A percentile compares a stretch with the other conserved stretches of the same genome.
These are phyloP conservation scores for Mycteria americana DNA, from an alignment of 2,797 vertebrate species.

Conservation along the genomic window DNA sequence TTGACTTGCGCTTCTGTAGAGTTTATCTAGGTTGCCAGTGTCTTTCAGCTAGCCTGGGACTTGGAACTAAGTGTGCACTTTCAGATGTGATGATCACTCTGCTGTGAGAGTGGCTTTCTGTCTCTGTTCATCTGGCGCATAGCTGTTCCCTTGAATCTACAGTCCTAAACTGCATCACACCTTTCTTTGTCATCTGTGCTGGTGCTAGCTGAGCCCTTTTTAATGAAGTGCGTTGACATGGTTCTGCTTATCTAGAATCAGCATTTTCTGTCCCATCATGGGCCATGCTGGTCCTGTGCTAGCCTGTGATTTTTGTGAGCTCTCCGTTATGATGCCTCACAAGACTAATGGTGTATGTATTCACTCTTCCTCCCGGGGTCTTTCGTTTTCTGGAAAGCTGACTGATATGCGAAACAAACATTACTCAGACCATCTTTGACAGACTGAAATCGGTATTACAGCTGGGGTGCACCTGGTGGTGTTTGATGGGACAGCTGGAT, in stretches of 20 bases:
- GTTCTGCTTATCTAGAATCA: neutral
- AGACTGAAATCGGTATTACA: accelerated
- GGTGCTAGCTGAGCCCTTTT: neutral
- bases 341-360: neutral
- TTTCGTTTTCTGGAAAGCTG: neutral
- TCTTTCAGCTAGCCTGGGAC: neutral
- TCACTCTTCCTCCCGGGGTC: accelerated
- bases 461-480: neutral
- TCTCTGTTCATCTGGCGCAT: neutral
- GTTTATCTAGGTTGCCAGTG: neutral
- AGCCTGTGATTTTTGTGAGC: neutral
- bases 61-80: neutral
- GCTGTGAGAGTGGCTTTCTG: neutral
- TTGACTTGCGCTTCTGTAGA: neutral
- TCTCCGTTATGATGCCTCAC: neutral
- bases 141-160: neutral
- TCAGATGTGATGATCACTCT: neutral
- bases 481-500: neutral
- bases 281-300: neutral
- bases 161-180: neutral
- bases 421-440: neutral
- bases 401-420: accelerated
- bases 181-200: neutral
- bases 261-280: accelerated
- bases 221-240: neutral